Percentiles rank a stretch among this genome's conserved stretches.
Evolutionary conservation across 2,113 vertebrate species (phyloP).

Genomic region (human (Homo sapiens)): DNA sequence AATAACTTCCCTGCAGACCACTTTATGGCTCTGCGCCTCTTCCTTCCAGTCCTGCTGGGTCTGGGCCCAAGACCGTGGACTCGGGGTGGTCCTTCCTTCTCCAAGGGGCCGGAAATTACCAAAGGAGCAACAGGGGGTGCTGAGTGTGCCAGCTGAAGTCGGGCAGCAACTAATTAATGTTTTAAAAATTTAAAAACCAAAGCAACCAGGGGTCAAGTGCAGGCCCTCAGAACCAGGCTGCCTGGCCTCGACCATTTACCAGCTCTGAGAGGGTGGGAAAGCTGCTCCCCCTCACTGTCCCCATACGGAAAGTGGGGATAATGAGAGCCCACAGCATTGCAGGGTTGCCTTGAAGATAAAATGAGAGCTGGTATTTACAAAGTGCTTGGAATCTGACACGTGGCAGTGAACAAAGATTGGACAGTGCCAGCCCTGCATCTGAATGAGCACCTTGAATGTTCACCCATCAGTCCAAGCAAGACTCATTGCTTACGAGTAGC

Average conservation of each 20-base stretch:
- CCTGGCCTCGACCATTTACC: rapidly evolving
- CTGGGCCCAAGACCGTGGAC: slow-evolving; percentile 55
- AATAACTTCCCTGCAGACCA: slow-evolving; percentile 78
- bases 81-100: slow-evolving; percentile 74
- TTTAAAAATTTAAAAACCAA: background rate
- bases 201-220: background rate
- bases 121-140: background rate
- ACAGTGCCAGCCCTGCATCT: background rate
- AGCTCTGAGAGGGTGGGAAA: background rate
- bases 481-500: no score
- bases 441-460: background rate
- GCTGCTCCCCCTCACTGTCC: background rate
- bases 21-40: slow-evolving; percentile 73
- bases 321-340: rapidly evolving
- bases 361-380: background rate
- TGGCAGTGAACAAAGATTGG: rapidly evolving
- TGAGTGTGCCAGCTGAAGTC: background rate
- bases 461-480: background rate
- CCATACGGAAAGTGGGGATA: background rate
- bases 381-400: background rate
- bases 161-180: background rate
- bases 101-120: slow-evolving; percentile 63
- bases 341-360: background rate
- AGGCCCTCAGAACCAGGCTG: background rate
- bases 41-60: slow-evolving; percentile 16